Percentiles rank a stretch among this genome's conserved stretches.
These are phyloP conservation scores for Dinocampus coccinellae DNA, from an alignment of 2,888 invertebrate species.

Conservation along the genomic window DNA sequence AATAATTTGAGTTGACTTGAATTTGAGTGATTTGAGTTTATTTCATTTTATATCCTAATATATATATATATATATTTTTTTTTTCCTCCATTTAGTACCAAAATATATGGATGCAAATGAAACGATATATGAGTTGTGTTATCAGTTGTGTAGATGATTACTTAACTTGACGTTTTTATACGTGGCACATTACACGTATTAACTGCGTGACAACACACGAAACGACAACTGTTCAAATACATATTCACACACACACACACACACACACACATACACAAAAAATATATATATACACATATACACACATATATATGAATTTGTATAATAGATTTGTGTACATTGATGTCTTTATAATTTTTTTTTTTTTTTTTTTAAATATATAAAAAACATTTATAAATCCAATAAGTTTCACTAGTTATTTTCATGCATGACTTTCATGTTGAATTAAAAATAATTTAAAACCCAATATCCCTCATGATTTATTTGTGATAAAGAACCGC, in stretches of 20 bases:
- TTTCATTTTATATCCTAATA: no score
- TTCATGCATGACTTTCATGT: no score
- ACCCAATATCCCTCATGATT: no score
- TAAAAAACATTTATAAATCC: no score
- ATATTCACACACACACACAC: no score
- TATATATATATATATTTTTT: not conserved
- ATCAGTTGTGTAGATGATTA: not conserved
- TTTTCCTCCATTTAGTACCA: not conserved
- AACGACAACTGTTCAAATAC: not conserved
- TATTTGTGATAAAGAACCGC: no score
- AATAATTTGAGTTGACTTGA: not conserved
- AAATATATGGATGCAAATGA: not conserved
- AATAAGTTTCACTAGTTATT: no score
- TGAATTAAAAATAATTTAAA: no score
- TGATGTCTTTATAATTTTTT: no score
- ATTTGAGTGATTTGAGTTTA: not conserved
- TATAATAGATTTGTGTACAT: no score
- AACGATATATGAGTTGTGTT: not conserved
- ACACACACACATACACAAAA: not conserved
- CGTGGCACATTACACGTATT: not conserved
- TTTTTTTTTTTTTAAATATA: no score
- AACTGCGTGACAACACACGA: not conserved
- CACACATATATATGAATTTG: no score
- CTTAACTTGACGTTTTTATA: not conserved
- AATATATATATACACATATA: not conserved